Evolutionary conservation across 1,140 invertebrate species (phyloP), one percentile per base, ranked within the genome.

Genomic region (Octopus sinensis): DNA sequence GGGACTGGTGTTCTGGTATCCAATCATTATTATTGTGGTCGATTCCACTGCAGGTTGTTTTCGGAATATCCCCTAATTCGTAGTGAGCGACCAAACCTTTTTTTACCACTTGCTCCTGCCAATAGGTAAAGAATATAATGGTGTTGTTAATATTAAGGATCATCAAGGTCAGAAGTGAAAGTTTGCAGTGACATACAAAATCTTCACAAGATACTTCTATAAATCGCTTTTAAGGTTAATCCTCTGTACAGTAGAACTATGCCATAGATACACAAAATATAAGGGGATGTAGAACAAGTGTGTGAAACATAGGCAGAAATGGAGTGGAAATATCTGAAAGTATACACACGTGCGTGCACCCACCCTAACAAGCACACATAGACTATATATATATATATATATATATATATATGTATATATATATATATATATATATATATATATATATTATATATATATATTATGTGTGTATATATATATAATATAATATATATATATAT

Each of bases 21-120:
- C 87, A 88, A 79, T 88, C 87, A 6, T 83, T 81, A 10, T 84
- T 84, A 7, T 85, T 84, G 73, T 88, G 87, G 80, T 88, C 85
- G 4, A 83, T 80, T 6, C 87, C 86, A n/a, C 76, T 52, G 84
- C 87, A 88, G 17, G 83, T 80, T 5, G 82, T 82, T 23, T 80
- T 76, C 10, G 83, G 75, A n/a, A 77, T 80, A 23, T 86, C 84
- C 17, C 86, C 87, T 12, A 87, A 78, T 79, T 87, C 87, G 83
- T 85, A 88, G 56, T 88, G 86, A 6, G 84, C 86, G 0, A 88
- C 86, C 13, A 88, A 80, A 71, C 86, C 86, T n/a, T 83, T 56
- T 10, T 71, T 71, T 13, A 71, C 0, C 30, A n/a, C 68, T 6
- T 71, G 17, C 4, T 71, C 17, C 68, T 43, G 30, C 30, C 30